Conservation (phyloP, 2,888 invertebrate species). For the Elegia similella region DNA sequence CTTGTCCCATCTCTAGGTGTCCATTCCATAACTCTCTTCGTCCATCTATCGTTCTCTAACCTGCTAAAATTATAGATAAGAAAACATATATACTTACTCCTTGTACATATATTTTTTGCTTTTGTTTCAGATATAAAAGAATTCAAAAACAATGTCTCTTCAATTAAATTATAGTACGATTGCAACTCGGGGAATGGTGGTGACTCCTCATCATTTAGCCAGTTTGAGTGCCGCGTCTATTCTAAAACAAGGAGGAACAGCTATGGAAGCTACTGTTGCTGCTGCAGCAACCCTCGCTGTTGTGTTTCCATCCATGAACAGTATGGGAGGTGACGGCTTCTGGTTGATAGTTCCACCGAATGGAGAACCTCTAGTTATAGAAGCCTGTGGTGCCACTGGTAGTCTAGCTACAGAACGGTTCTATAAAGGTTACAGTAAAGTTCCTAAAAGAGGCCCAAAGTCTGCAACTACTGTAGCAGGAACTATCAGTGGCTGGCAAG, state of each 20-base stretch:
- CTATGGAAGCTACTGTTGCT: slow-evolving; percentile 67
- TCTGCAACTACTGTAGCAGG: slow-evolving; percentile 67
- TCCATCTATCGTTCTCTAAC: no score
- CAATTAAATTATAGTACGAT: slow-evolving; percentile 46
- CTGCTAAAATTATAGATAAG: no score
- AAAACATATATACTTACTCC: no score
- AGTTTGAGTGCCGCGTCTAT: slow-evolving; percentile 64
- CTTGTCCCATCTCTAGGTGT: no score
- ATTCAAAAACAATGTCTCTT: slow-evolving; percentile 32
- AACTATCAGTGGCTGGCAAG: slow-evolving; percentile 68
- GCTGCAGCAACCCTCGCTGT: slow-evolving; percentile 70
- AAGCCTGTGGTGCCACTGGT: slow-evolving; percentile 66
- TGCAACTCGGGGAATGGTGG: slow-evolving; percentile 63
- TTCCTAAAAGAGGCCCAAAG: slow-evolving; percentile 60
- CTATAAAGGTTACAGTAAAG: slow-evolving; percentile 42
- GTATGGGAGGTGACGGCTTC: slow-evolving; percentile 68
- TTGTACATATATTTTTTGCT: slow-evolving; percentile 26
- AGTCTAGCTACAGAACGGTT: slow-evolving; percentile 57
- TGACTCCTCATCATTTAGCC: slow-evolving; percentile 69
- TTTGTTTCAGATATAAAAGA: slow-evolving; percentile 31
- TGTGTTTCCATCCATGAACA: slow-evolving; percentile 70
- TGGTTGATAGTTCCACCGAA: slow-evolving; percentile 69
- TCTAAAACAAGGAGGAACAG: slow-evolving; percentile 65
- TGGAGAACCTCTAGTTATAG: slow-evolving; percentile 61
- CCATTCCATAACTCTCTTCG: no score